A percentile compares a stretch with the other conserved stretches of the same genome.
Evolutionary conservation across 2,888 invertebrate genomes (phyloP).

Genomic region (Polydrusus pterygomalis): DNA sequence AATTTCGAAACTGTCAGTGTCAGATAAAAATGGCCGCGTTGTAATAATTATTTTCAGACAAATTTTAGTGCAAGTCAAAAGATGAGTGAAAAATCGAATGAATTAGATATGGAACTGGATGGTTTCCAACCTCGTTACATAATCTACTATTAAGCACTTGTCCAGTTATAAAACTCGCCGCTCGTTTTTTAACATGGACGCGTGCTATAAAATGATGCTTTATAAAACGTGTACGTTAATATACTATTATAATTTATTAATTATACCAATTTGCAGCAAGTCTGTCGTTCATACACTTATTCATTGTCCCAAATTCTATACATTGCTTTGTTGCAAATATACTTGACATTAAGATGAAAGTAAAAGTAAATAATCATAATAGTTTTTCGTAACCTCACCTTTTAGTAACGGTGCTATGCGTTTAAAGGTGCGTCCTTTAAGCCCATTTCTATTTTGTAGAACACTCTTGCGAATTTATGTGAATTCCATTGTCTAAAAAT

Average conservation of each 20-base stretch:
- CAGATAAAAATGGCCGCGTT: too few relatives aligned
- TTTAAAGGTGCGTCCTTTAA: slow-evolving; percentile 32
- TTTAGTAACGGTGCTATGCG: slow-evolving; percentile 30
- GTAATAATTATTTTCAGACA: too few relatives aligned
- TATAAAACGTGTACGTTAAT: too few relatives aligned
- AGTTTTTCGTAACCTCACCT: slow-evolving; percentile 47
- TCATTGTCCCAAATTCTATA: slow-evolving; percentile 49
- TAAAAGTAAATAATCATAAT: slow-evolving; percentile 51
- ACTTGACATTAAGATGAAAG: slow-evolving; percentile 53
- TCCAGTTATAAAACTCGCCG: too few relatives aligned
- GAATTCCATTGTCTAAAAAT: background rate
- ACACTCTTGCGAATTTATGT: slow-evolving; percentile 20
- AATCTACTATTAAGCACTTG: too few relatives aligned
- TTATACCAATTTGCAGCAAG: slow-evolving; percentile 19
- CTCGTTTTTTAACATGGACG: too few relatives aligned
- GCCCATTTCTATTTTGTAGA: slow-evolving; percentile 37
- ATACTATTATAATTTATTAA: background rate
- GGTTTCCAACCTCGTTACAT: too few relatives aligned
- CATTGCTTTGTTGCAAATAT: slow-evolving; percentile 52
- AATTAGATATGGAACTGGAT: too few relatives aligned
- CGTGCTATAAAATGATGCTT: too few relatives aligned
- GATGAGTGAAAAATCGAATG: too few relatives aligned
- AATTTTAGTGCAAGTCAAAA: too few relatives aligned
- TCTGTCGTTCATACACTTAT: slow-evolving; percentile 11
- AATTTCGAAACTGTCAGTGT: too few relatives aligned